A percentile compares a stretch with the other conserved stretches of the same genome.
phyloP scores from a whole-genome alignment of 2,888 invertebrate species.

The Hecatera dysodea region DNA sequence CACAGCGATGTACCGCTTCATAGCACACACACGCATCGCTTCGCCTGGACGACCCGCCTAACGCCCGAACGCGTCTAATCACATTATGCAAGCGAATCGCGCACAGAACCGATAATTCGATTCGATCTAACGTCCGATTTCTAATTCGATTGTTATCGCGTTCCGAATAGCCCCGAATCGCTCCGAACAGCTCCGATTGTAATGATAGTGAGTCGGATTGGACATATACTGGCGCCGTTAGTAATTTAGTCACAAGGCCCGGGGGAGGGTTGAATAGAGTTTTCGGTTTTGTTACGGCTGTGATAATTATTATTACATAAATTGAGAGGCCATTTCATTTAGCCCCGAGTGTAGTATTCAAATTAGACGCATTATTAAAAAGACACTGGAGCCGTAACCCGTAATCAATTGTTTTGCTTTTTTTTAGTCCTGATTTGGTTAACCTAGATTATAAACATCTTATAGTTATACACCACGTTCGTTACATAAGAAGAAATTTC shows the following conservation, averaged over 20 bases:
- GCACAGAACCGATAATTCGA: conserved; percentile 75
- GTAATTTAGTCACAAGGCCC: conserved; percentile 59
- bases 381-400: conserved; percentile 27
- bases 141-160: conserved; percentile 81
- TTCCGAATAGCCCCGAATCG: conserved; percentile 69
- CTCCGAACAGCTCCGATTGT: conserved; percentile 77
- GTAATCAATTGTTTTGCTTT: conserved; percentile 26
- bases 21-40: conserved; percentile 11
- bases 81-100: conserved; percentile 77
- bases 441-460: conserved; percentile 39
- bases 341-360: conserved; percentile 39
- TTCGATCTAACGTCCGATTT: conserved; percentile 79
- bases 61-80: conserved; percentile 60
- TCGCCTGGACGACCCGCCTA: conserved; percentile 13
- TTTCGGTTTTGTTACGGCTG: conserved; percentile 36
- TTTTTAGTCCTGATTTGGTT: conserved; percentile 43
- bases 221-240: conserved; percentile 48
- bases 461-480: conserved; percentile 5
- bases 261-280: conserved; percentile 45
- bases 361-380: conserved; percentile 47
- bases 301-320: conserved; percentile 51
- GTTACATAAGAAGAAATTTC: not conserved
- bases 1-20: not conserved
- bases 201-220: conserved; percentile 72
- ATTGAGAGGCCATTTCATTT: conserved; percentile 30